Percentiles rank a stretch among this genome's conserved stretches.
Evolutionary conservation across 1,140 invertebrate species (phyloP).

Genomic region (Calycopis cecrops): DNA sequence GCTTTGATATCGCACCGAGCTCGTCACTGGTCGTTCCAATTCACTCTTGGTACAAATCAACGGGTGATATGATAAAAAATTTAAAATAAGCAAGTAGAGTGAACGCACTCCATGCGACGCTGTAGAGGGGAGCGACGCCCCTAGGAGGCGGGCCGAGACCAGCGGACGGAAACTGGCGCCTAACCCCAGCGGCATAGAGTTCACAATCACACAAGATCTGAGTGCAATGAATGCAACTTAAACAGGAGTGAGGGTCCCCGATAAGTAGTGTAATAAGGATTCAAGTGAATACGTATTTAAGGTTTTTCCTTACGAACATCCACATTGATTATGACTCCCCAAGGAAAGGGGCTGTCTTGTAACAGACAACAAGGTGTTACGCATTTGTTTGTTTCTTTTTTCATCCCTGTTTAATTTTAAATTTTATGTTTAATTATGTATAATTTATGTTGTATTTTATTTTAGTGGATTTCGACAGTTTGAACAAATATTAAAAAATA

Average conservation of each 20-base stretch:
- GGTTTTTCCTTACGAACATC: conserved; percentile 45
- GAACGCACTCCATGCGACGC: conserved; percentile 53
- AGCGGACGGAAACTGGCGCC: conserved; percentile 27
- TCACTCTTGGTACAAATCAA: conserved; percentile 59
- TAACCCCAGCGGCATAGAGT: conserved; percentile 22
- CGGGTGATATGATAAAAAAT: conserved; percentile 64
- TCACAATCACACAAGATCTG: conserved; percentile 10
- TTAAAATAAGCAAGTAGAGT: conserved; percentile 65
- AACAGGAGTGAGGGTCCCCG: conserved; percentile 40
- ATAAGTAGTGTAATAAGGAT: conserved; percentile 65
- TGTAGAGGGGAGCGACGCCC: conserved; percentile 61
- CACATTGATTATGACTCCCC: conserved; percentile 19
- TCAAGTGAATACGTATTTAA: conserved; percentile 37
- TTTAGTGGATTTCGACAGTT: too few relatives aligned
- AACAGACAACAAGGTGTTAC: conserved; percentile 1
- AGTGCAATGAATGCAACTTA: conserved; percentile 56
- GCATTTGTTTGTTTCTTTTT: too few relatives aligned
- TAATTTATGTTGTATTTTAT: too few relatives aligned
- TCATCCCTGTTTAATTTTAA: too few relatives aligned
- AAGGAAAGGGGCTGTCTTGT: conserved; percentile 4
- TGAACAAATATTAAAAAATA: too few relatives aligned
- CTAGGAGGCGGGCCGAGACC: conserved; percentile 56
- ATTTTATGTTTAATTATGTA: neutral
- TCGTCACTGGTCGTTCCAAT: conserved; percentile 44
- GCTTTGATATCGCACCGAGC: conserved; percentile 22